Base-by-base conservation (phyloP, 2,113 vertebrate genomes). In the Sus scrofa region DNA sequence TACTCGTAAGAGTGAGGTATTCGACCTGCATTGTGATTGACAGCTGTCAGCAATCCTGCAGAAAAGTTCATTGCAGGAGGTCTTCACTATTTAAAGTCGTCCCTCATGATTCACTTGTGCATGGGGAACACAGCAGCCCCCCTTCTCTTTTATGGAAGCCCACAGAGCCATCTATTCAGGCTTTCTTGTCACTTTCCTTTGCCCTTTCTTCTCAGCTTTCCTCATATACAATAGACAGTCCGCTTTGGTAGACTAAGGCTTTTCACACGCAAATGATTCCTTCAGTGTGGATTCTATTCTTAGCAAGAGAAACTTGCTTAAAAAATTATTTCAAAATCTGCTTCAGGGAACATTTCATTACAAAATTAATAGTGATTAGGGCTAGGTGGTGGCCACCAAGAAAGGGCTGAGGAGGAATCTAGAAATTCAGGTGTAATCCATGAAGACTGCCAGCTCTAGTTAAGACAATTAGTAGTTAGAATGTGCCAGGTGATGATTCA, bases 251-350 rank as follows among this genome's bases (percentile, higher is more conserved):
- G 92, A 67, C 56, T 30, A 85, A 89, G 27, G 30, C n/a, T 92
- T 93, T 71, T 89, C 30, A 50, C 0, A 44, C 8, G n/a, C 26
- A 91, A 68, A 62, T 1, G 30, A 62, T 16, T 16, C 67, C 30
- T 68, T 56, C 52, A 56, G 18, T 91, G 82, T 91, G 94, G 79
- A 73, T 91, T 96, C 20, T 93, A 13, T 68, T 39, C 68, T 96
- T 3, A 78, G 24, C 12, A 84, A 86, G 63, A 91, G 50, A 91
- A 86, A 86, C 34, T 86, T 86, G 14, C 30, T 60, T 95, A 52
- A 94, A 86, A 20, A 92, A 67, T 65, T 63, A 89, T 86, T 82
- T 81, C n/a, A 68, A 92, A 96, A 83, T 96, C 91, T 74, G 11
- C 27, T 62, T 30, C 12, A 85, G 56, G 32, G 30, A 96, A 11